Evolutionary conservation across 2,888 invertebrate genomes (phyloP).

Genomic region (Platycheirus rosarum): DNA sequence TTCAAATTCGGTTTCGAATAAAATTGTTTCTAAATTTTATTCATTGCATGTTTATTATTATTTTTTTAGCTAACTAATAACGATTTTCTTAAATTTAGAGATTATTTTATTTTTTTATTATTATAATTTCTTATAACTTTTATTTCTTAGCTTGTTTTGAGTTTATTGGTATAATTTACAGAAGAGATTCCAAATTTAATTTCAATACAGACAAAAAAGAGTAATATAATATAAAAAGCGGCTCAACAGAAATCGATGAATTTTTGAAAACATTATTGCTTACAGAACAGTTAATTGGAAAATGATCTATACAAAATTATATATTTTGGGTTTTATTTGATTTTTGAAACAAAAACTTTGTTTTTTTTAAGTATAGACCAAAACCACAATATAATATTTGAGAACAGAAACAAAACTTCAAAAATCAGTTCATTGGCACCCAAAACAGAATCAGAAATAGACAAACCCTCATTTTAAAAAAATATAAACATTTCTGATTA

Average conservation of each 20-base stretch:
- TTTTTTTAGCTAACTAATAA: too few relatives aligned
- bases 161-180: slow-evolving; percentile 78
- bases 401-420: slow-evolving; percentile 72
- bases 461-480: slow-evolving; percentile 42
- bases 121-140: slow-evolving; percentile 23
- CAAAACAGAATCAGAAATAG: slow-evolving; percentile 32
- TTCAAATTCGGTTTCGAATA: slow-evolving; percentile 30
- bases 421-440: slow-evolving; percentile 76
- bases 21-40: slow-evolving; percentile 25
- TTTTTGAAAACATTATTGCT: slow-evolving; percentile 75
- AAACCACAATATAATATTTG: slow-evolving; percentile 37
- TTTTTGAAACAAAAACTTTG: slow-evolving; percentile 55
- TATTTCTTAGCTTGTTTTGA: slow-evolving; percentile 36
- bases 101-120: slow-evolving; percentile 39
- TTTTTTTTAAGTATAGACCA: slow-evolving; percentile 9
- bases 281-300: slow-evolving; percentile 61
- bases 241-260: slow-evolving; percentile 80
- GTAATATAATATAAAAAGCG: slow-evolving; percentile 71
- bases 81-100: not conserved
- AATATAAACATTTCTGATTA: slow-evolving; percentile 18
- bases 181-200: slow-evolving; percentile 77
- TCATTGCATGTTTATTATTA: slow-evolving; percentile 60
- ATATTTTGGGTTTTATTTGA: slow-evolving; percentile 54
- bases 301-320: slow-evolving; percentile 50
- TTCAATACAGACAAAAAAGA: slow-evolving; percentile 45